These are phyloP conservation scores for Montipora sp. DNA, from an alignment of 64 coral and sea anemone species.

Conservation along the genomic window DNA sequence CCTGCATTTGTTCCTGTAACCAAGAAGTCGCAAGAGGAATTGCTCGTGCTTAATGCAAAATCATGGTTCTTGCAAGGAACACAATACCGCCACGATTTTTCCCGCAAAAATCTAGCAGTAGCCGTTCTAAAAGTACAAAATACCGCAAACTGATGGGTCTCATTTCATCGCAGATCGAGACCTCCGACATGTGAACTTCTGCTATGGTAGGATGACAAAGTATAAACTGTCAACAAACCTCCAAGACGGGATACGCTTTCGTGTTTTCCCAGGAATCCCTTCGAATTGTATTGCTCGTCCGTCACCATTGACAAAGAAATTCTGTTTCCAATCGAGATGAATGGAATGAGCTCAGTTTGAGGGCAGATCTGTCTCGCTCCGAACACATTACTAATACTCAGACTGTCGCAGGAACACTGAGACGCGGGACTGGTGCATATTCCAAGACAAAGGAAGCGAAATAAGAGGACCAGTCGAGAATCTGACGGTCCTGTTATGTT, in stretches of 20 bases:
- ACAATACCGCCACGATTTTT: too few species aligned
- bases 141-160: too few species aligned
- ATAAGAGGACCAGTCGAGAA: not conserved
- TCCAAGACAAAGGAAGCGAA: slow-evolving; percentile 16
- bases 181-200: too few species aligned
- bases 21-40: too few species aligned
- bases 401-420: not conserved
- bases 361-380: not conserved
- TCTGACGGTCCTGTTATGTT: slow-evolving; percentile 13
- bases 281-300: not conserved
- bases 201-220: too few species aligned
- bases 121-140: too few species aligned
- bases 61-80: too few species aligned
- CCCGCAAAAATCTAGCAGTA: too few species aligned
- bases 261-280: slow-evolving; percentile 10
- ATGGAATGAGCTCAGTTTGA: not conserved
- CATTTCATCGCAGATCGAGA: too few species aligned
- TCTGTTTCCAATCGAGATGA: slow-evolving; percentile 14
- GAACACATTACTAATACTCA: not conserved
- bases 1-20: too few species aligned
- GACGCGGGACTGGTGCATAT: not conserved
- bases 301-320: slow-evolving; percentile 9
- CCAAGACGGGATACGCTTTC: not conserved
- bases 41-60: too few species aligned
- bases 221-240: not conserved